Evolutionary conservation across 1,140 invertebrate species (phyloP).

Genomic region (Brachystomella parvula): DNA sequence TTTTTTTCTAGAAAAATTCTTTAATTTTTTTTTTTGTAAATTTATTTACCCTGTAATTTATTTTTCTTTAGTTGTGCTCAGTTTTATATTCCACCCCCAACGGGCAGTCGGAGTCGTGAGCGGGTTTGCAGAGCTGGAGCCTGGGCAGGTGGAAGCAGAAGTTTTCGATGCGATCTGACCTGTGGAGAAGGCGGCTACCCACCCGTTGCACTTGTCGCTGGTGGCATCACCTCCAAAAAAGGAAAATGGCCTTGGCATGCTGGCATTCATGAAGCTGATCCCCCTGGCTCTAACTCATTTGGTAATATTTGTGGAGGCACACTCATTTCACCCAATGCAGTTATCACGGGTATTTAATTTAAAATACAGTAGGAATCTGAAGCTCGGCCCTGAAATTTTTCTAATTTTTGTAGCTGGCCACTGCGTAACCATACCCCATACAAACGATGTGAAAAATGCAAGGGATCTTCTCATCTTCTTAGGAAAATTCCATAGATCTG

Average conservation of each 20-base stretch:
- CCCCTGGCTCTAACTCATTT: conserved; percentile 14
- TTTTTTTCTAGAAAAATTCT: too few species aligned
- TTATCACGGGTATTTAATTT: conserved; percentile 25
- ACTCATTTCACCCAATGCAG: conserved; percentile 18
- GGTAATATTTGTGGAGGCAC: conserved; percentile 30
- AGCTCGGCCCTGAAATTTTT: neutral
- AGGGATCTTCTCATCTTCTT: conserved; percentile 7
- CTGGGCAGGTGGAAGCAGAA: conserved; percentile 9
- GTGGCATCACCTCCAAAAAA: conserved; percentile 15
- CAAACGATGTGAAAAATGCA: conserved; percentile 14
- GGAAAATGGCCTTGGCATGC: conserved; percentile 34
- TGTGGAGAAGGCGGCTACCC: conserved; percentile 22
- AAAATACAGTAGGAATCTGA: neutral
- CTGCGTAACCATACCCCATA: conserved; percentile 20
- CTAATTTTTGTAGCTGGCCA: conserved; percentile 28
- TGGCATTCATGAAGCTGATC: conserved; percentile 24
- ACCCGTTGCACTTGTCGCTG: conserved; percentile 12
- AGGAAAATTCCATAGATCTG: conserved; percentile 25
- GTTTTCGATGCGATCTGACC: conserved; percentile 19
- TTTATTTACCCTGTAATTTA: conserved; percentile 2
- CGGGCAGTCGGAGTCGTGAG: neutral
- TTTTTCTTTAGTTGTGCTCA: conserved; percentile 12
- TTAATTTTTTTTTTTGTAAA: too few species aligned
- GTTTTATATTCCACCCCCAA: conserved; percentile 19
- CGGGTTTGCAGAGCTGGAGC: conserved; percentile 12